Conservation (phyloP, 2,797 vertebrate genomes). For the Denticeps clupeoides region DNA sequence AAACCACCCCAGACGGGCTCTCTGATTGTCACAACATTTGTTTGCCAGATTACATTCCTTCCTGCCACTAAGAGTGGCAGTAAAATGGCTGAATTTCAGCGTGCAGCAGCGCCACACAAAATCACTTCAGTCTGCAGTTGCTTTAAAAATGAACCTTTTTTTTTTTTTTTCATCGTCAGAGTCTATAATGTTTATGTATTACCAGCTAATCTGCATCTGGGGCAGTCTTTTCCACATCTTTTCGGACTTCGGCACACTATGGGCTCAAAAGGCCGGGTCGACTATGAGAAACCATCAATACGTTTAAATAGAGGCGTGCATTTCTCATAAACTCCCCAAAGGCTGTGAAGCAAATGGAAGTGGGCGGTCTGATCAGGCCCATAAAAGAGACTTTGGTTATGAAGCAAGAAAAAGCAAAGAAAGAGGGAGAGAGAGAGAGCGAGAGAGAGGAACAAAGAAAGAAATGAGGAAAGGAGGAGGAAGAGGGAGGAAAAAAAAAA, state of each 20-base stretch:
- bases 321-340: constrained; percentile 60
- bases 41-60: constrained; percentile 67
- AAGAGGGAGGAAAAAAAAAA: constrained; percentile 40
- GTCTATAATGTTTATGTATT: neutral
- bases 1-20: constrained; percentile 58
- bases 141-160: constrained; percentile 11
- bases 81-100: constrained; percentile 52
- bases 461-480: constrained; percentile 33
- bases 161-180: too few relatives aligned
- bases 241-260: constrained; percentile 37
- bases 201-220: neutral
- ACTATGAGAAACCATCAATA: constrained; percentile 52
- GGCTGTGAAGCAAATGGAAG: constrained; percentile 43
- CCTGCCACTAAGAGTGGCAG: constrained; percentile 43
- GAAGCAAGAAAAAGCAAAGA: constrained; percentile 42
- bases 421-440: constrained; percentile 52
- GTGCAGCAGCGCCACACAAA: constrained; percentile 28
- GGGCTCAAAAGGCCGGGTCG: constrained; percentile 44
- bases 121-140: constrained; percentile 25
- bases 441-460: constrained; percentile 54
- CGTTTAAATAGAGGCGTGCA: constrained; percentile 54
- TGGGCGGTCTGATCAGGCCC: constrained; percentile 51
- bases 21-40: constrained; percentile 64
- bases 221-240: constrained; percentile 24
- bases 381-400: constrained; percentile 62